Evolutionary conservation across 2,797 vertebrate genomes (phyloP).

Genomic region (Alectoris magna): DNA sequence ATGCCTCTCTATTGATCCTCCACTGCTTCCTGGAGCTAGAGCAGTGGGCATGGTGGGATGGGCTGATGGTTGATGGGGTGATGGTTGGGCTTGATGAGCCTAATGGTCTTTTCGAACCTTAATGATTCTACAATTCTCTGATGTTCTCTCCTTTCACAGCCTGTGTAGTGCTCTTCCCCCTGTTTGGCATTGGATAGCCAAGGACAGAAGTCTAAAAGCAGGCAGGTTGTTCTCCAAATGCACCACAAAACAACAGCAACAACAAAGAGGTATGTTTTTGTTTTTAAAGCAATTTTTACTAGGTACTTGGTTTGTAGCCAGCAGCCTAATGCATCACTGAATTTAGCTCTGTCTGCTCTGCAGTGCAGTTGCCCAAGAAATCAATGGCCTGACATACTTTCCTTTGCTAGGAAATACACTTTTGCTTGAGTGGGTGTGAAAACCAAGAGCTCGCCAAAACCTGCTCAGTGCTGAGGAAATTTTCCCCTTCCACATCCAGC

Average conservation of each 20-base stretch:
- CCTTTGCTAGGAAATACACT: slow-evolving; percentile 33
- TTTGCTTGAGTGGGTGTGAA: slow-evolving; percentile 57
- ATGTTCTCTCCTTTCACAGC: not conserved
- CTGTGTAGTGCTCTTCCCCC: rapidly evolving
- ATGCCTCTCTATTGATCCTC: not conserved
- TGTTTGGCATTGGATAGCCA: not conserved
- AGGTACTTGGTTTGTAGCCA: slow-evolving; percentile 48
- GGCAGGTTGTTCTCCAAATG: not conserved
- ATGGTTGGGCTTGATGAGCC: too few relatives aligned
- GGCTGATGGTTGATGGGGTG: too few relatives aligned
- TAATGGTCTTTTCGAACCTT: too few relatives aligned
- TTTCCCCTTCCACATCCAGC: not conserved
- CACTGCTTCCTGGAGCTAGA: not conserved
- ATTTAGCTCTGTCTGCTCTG: slow-evolving; percentile 2
- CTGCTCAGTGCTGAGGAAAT: not conserved
- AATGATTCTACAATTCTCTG: not conserved
- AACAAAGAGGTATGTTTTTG: not conserved
- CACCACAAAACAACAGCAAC: not conserved
- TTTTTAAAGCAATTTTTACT: slow-evolving; percentile 15
- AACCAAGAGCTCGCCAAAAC: not conserved
- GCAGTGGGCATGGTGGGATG: not conserved
- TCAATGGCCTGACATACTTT: slow-evolving; percentile 55
- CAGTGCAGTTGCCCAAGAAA: slow-evolving; percentile 32
- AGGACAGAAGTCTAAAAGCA: not conserved
- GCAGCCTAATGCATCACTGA: not conserved